A percentile compares a stretch with the other conserved stretches of the same genome.
Conservation (phyloP, 2,797 vertebrate species). For the Cyprinodon diabolis region DNA sequence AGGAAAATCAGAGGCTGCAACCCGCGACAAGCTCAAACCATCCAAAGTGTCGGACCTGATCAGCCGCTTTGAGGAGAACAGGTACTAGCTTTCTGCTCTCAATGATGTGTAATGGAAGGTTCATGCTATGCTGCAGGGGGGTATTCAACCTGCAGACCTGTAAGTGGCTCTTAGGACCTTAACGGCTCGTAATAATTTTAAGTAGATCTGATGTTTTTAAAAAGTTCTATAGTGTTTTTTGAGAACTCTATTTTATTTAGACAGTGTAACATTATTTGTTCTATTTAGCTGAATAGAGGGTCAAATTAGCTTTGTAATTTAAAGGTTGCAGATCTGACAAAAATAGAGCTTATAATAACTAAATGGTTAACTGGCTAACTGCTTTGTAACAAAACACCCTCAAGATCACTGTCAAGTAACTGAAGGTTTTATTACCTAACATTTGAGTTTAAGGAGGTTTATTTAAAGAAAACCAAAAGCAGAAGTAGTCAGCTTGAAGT, state of each 20-base stretch:
- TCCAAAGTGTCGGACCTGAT: conserved; percentile 83
- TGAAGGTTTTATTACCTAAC: conserved; percentile 49
- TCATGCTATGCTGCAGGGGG: no score
- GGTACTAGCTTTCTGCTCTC: conserved; percentile 54
- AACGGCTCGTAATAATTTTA: no score
- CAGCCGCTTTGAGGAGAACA: conserved; percentile 83
- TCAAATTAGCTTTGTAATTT: not conserved
- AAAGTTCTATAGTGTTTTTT: no score
- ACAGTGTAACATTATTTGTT: no score
- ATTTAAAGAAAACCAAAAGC: conserved; percentile 51
- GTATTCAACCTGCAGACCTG: no score
- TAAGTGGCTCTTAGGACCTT: not conserved
- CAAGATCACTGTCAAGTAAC: conserved; percentile 25
- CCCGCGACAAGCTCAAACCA: conserved; percentile 55
- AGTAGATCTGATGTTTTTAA: no score
- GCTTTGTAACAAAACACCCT: conserved; percentile 21
- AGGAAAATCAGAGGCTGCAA: conserved; percentile 36
- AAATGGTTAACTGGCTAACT: not conserved
- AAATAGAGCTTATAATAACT: not conserved
- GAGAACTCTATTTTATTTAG: no score
- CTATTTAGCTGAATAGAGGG: no score
- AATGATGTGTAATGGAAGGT: not conserved
- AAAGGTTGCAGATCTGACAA: not conserved
- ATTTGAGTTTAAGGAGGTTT: conserved; percentile 21
- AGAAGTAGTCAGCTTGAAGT: conserved; percentile 55